phyloP scores from a whole-genome alignment of 2,113 vertebrate genomes.

The Synchiropus splendidus region DNA sequence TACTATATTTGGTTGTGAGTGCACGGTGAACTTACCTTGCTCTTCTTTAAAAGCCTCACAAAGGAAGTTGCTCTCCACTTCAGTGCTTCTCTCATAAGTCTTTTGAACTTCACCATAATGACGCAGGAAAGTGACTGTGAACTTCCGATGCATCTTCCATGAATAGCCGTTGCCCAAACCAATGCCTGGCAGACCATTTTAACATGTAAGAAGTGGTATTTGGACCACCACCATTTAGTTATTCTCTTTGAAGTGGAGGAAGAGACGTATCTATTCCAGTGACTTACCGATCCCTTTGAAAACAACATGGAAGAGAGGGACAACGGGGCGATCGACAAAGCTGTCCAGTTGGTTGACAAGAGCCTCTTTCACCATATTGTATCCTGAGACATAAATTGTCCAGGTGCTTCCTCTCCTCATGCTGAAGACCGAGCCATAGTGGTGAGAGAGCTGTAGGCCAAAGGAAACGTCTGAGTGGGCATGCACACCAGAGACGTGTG shows the following conservation, averaged over 20 bases:
- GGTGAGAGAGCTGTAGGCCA: constrained; percentile 52
- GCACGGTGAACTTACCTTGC: constrained; percentile 54
- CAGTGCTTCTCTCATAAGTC: constrained; percentile 62
- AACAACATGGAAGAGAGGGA: constrained; percentile 42
- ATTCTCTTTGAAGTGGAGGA: too few species aligned
- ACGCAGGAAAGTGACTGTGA: constrained; percentile 63
- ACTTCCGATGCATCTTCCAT: constrained; percentile 75
- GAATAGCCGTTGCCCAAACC: constrained; percentile 53
- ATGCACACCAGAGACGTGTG: not conserved
- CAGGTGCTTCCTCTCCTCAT: constrained; percentile 13
- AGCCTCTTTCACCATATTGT: constrained; percentile 71
- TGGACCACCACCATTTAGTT: not conserved
- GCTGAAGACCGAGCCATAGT: constrained; percentile 67
- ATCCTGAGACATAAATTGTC: constrained; percentile 58
- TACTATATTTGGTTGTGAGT: not conserved
- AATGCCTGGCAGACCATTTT: constrained; percentile 45
- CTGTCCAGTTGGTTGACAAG: constrained; percentile 65
- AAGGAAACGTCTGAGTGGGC: not conserved
- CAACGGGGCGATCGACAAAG: constrained; percentile 53
- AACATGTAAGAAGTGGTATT: not conserved
- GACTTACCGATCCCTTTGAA: constrained; percentile 59
- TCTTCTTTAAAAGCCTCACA: constrained; percentile 66
- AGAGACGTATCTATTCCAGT: too few species aligned
- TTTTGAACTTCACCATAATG: constrained; percentile 73
- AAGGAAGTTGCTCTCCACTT: constrained; percentile 67